Percentiles rank a stretch among this genome's conserved stretches.
These are phyloP conservation scores for Oxyscelio sp. DNA, from an alignment of 2,888 invertebrate genomes.

Conservation along the genomic window DNA sequence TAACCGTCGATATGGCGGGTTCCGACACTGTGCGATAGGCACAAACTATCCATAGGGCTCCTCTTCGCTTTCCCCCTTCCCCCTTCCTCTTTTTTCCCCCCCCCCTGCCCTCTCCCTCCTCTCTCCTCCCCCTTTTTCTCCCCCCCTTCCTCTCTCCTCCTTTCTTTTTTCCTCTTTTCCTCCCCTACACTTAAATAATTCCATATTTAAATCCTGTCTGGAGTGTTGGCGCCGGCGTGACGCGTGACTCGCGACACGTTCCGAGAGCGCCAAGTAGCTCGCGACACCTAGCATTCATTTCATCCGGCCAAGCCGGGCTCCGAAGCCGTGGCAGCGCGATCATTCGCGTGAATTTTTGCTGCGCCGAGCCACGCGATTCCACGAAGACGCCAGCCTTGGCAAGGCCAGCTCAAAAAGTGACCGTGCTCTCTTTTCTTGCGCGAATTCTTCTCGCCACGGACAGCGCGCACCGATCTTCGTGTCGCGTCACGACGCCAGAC, in stretches of 20 bases:
- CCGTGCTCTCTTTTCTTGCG: slow-evolving; percentile 78
- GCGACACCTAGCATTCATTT: slow-evolving; percentile 49
- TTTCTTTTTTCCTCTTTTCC: no score
- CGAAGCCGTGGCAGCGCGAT: slow-evolving; percentile 19
- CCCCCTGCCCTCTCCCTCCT: no score
- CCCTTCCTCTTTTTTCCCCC: no score
- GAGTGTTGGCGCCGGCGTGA: slow-evolving; percentile 56
- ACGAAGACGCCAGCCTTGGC: slow-evolving; percentile 82
- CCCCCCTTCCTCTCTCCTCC: no score
- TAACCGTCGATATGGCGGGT: no score
- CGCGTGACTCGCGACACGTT: slow-evolving; percentile 69
- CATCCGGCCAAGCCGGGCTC: no score
- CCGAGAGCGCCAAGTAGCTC: slow-evolving; percentile 34
- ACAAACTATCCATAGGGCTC: no score
- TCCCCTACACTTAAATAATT: slow-evolving; percentile 62
- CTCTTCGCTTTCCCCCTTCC: no score
- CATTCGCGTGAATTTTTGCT: slow-evolving; percentile 55
- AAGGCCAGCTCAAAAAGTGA: slow-evolving; percentile 81
- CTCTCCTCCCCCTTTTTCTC: no score
- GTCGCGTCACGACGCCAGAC: slow-evolving; percentile 55
- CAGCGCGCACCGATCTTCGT: slow-evolving; percentile 64
- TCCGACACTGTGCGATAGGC: no score
- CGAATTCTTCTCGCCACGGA: slow-evolving; percentile 77
- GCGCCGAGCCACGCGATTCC: slow-evolving; percentile 72
- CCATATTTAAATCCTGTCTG: slow-evolving; percentile 33